Conservation (phyloP, 1,140 invertebrate species). For the Armadillidium nasatum region DNA sequence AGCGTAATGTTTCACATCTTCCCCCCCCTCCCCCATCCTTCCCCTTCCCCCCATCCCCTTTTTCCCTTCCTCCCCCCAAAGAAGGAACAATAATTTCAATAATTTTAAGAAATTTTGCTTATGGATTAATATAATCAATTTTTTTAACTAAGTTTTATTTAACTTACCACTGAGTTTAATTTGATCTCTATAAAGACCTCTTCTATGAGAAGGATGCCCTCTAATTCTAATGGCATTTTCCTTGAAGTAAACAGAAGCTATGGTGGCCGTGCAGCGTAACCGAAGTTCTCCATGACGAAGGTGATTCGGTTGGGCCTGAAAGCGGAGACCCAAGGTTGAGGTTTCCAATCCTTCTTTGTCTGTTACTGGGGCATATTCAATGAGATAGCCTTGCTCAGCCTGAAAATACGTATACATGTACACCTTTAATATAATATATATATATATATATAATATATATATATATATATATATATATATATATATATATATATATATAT, state of each 20-base stretch:
- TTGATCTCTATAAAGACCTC: background rate
- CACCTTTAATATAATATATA: background rate
- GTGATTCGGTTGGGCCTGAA: conserved; percentile 18
- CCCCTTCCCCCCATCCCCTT: no score
- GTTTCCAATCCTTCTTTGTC: conserved; percentile 16
- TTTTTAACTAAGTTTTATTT: no score
- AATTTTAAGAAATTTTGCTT: no score
- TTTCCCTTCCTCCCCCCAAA: no score
- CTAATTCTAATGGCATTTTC: conserved; percentile 18
- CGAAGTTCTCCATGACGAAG: conserved; percentile 19
- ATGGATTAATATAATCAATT: no score
- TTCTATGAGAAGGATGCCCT: background rate
- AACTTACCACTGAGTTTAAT: background rate
- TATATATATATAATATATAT: conserved; percentile 6
- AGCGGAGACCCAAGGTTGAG: conserved; percentile 27
- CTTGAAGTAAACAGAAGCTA: conserved; percentile 27
- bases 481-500: conserved; percentile 7
- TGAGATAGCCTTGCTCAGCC: conserved; percentile 28
- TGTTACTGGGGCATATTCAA: conserved; percentile 23
- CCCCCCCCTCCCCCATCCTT: no score
- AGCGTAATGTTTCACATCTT: no score
- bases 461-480: conserved; percentile 8
- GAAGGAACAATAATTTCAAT: no score
- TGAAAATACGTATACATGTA: background rate
- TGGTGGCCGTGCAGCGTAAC: conserved; percentile 27